phyloP scores from a whole-genome alignment of 2,888 invertebrate species.

The Pyrrhosoma nymphula region DNA sequence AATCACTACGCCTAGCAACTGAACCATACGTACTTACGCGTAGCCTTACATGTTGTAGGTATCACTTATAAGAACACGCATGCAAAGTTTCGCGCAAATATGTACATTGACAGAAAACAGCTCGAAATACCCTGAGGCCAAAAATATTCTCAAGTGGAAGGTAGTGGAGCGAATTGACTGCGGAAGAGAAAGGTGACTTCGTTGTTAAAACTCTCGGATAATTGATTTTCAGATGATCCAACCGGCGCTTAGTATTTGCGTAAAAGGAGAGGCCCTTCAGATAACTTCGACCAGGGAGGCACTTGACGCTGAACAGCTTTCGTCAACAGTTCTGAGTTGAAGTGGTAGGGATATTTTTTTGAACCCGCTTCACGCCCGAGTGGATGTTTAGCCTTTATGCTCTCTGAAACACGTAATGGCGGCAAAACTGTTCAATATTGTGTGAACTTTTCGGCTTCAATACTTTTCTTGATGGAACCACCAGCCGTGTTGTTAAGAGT shows the following conservation, averaged over 20 bases:
- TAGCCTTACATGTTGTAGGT: no score
- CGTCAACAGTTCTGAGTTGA: background rate
- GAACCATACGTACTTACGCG: no score
- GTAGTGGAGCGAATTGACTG: background rate
- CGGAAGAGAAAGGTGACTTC: background rate
- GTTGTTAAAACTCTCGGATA: background rate
- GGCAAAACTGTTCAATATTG: no score
- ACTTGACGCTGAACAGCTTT: background rate
- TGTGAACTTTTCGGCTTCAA: background rate
- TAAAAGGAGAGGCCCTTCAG: background rate
- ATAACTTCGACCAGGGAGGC: background rate
- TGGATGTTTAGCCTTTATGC: background rate
- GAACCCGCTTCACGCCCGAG: background rate
- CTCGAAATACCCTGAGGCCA: no score
- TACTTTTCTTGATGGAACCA: no score
- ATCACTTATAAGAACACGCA: no score
- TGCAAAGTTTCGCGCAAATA: no score
- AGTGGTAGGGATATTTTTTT: background rate
- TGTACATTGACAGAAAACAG: no score
- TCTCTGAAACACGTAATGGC: background rate
- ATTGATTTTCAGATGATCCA: slow-evolving; percentile 4
- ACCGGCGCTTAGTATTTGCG: background rate
- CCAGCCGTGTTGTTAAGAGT: background rate
- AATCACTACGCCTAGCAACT: no score
- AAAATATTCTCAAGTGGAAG: no score